phyloP scores from a whole-genome alignment of 1,140 invertebrate species.

The Drosophila pallidifrons region DNA sequence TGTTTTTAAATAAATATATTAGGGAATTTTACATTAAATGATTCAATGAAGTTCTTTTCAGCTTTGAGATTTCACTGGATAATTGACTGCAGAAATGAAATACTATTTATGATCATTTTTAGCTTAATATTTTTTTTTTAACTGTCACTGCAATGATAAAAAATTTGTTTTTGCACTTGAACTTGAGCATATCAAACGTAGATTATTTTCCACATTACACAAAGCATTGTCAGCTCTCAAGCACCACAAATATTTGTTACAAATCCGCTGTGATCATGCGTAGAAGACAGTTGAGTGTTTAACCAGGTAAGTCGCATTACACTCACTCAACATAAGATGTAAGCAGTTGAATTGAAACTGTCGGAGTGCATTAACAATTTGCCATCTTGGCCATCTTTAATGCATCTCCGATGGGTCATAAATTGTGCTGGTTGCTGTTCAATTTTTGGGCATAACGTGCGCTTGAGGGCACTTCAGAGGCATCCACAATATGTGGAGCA shows the following conservation, averaged over 20 bases:
- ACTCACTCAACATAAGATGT: background rate
- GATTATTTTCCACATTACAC: background rate
- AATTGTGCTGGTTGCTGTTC: constrained; percentile 60
- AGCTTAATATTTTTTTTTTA: background rate
- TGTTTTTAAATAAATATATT: too few species aligned
- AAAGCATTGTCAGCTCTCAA: background rate
- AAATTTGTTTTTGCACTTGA: background rate
- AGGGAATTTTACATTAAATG: too few species aligned
- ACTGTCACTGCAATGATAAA: too few species aligned
- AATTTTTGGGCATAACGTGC: constrained; percentile 43
- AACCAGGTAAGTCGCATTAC: constrained; percentile 15
- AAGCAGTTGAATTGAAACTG: constrained; percentile 39
- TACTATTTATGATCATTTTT: too few species aligned
- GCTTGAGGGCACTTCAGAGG: constrained; percentile 76
- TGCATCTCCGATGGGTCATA: constrained; percentile 78
- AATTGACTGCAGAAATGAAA: too few species aligned
- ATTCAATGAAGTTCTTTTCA: too few species aligned
- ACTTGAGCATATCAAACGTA: background rate
- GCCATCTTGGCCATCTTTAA: constrained; percentile 54
- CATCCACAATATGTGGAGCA: constrained; percentile 35
- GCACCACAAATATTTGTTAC: background rate
- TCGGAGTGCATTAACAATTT: constrained; percentile 77
- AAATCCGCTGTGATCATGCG: background rate
- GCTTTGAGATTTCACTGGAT: too few species aligned
- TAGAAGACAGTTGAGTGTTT: background rate